phyloP scores from a whole-genome alignment of 2,888 invertebrate species.

The Notocelia uddmanniana region DNA sequence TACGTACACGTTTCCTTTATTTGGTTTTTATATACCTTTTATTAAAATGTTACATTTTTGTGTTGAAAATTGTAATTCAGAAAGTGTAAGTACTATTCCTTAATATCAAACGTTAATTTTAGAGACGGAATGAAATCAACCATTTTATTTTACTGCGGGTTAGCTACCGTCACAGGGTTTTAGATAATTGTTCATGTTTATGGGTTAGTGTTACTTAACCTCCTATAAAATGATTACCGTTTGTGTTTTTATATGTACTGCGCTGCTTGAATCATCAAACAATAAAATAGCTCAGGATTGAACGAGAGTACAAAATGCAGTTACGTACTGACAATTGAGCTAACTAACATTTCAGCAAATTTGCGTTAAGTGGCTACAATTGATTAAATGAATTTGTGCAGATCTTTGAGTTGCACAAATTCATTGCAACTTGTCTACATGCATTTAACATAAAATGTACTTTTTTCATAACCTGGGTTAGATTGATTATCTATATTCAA shows the following conservation, averaged over 20 bases:
- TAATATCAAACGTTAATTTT: slow-evolving; percentile 9
- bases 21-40: slow-evolving; percentile 33
- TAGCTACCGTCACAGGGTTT: slow-evolving; percentile 3
- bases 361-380: neutral
- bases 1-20: slow-evolving; percentile 27
- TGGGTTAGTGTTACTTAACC: slow-evolving; percentile 5
- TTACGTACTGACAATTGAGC: neutral
- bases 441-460: neutral
- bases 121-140: neutral
- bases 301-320: neutral
- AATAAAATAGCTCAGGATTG: neutral
- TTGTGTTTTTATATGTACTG: neutral
- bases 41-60: slow-evolving; percentile 52
- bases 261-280: slow-evolving; percentile 2
- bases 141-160: slow-evolving; percentile 1
- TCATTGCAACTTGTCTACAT: neutral
- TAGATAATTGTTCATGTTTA: slow-evolving; percentile 4
- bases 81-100: slow-evolving; percentile 53
- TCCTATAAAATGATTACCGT: neutral
- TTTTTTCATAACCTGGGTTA: too few relatives aligned
- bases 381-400: neutral
- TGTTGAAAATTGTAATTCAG: slow-evolving; percentile 48
- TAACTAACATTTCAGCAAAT: neutral
- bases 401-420: neutral
- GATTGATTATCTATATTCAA: slow-evolving; percentile 2